Evolutionary conservation across 2,797 vertebrate genomes (phyloP), one percentile per base, ranked within the genome.

Genomic region (Lophotriccus pileatus): DNA sequence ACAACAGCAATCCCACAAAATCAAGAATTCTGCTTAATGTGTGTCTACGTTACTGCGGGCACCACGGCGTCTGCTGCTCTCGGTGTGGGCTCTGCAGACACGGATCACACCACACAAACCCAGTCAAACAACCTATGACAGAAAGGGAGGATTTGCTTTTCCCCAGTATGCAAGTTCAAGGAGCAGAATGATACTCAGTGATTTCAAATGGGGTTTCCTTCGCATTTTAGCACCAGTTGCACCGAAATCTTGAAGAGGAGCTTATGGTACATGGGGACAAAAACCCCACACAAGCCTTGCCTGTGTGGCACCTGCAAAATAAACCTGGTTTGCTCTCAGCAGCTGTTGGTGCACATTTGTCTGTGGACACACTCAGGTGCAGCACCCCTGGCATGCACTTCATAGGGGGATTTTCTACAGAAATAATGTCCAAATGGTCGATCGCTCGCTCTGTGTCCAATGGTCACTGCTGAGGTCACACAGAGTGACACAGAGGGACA

Each of bases 151-250:
- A 18, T 34, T 76, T 77, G 63, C 87, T 53, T 32, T 4, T 8
- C 25, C 36, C 56, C 9, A 1, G 37, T 3, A 58, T 16, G 63
- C 14, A 53, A 79, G 84, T 90, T 95, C 76, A 89, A 81, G 82
- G 89, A 59, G 49, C 69, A 91, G 60, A 84, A 75, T 6, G 69
- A 87, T 41, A 41, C 76, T 88, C 92, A 93, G 92, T 91, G 55
- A 58, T 89, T 92, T 85, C 60, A 55, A 21, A 66, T 8, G 70
- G 59, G 67, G 32, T 62, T 80, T 55, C 4, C 68, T 84, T 90
- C 9, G 6, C 4, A 4, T 78, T 59, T 44, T 34, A 78, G 64
- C 73, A 75, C 92, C 75, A 49, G 62, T 78, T 72, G 50, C 30
- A 9, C 23, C 1, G 2, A 72, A 72, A 69, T 41, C 62, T 55